These are phyloP conservation scores for Chirona hameri DNA, from an alignment of 2,888 invertebrate species.

Conservation along the genomic window DNA sequence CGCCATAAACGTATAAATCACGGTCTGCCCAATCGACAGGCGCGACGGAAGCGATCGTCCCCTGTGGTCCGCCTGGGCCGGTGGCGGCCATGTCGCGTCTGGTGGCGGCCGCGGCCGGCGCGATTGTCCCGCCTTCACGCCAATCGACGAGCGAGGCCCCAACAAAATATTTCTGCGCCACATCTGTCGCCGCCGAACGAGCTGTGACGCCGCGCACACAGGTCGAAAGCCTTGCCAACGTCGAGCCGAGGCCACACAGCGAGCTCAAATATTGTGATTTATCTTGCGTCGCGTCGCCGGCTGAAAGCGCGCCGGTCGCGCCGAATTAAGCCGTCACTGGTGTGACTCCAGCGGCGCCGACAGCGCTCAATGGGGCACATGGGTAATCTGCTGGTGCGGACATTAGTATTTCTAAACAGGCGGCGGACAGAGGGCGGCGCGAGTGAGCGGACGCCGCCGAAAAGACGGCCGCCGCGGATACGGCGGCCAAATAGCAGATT, in stretches of 20 bases:
- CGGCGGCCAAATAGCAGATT: slow-evolving; percentile 2
- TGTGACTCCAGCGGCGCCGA: not conserved
- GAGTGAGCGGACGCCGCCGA: not conserved
- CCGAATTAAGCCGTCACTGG: slow-evolving; percentile 1
- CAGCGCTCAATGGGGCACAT: slow-evolving; percentile 1
- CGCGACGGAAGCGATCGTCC: not conserved
- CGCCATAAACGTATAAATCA: not conserved
- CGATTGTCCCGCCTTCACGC: not conserved
- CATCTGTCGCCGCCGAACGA: slow-evolving; percentile 7
- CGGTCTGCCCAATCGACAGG: not conserved
- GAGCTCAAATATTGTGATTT: slow-evolving; percentile 26
- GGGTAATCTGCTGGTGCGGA: not conserved
- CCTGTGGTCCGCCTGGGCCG: not conserved
- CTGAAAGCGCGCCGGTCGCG: not conserved
- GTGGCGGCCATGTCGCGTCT: not conserved
- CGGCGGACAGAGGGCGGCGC: not conserved
- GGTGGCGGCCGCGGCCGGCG: not conserved
- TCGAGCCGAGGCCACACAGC: not conserved
- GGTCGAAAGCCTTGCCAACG: not conserved
- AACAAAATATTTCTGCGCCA: not conserved
- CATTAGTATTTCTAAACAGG: slow-evolving; percentile 25
- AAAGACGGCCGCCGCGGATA: not conserved
- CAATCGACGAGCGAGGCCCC: not conserved
- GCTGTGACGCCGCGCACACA: slow-evolving; percentile 1
- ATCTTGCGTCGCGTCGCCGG: not conserved